These are phyloP conservation scores for Sacculina carcini DNA, from an alignment of 2,888 invertebrate species.

Conservation along the genomic window DNA sequence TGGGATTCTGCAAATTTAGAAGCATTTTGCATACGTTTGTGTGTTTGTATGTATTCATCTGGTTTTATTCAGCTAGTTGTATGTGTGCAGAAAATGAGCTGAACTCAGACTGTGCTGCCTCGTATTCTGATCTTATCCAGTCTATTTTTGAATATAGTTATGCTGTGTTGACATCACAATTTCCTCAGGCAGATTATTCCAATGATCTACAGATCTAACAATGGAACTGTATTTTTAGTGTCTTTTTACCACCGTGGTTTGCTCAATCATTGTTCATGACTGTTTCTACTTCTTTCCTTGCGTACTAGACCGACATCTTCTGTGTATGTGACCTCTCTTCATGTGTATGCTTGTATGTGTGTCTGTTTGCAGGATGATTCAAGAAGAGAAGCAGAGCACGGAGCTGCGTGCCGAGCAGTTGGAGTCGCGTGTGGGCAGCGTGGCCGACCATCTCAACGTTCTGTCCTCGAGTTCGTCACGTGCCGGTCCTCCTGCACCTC, in stretches of 20 bases:
- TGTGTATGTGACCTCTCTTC: conserved; percentile 2
- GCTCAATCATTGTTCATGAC: background rate
- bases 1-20: background rate
- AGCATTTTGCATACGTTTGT: too few species aligned
- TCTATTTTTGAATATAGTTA: too few species aligned
- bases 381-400: conserved; percentile 90
- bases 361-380: conserved; percentile 25
- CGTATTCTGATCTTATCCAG: too few species aligned
- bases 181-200: too few species aligned
- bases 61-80: background rate
- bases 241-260: background rate
- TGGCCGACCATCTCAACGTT: conserved; percentile 55
- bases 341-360: conserved; percentile 1
- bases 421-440: conserved; percentile 80
- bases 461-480: conserved; percentile 20
- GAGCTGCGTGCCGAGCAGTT: conserved; percentile 92
- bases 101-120: too few species aligned
- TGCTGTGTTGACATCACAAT: too few species aligned
- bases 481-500: conserved; percentile 24
- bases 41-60: background rate
- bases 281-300: too few species aligned
- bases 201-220: too few species aligned
- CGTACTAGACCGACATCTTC: background rate
- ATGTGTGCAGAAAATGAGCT: too few species aligned
- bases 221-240: too few species aligned